Evolutionary conservation across 2,888 invertebrate genomes (phyloP).

Genomic region (Onthophagus sagittarius): DNA sequence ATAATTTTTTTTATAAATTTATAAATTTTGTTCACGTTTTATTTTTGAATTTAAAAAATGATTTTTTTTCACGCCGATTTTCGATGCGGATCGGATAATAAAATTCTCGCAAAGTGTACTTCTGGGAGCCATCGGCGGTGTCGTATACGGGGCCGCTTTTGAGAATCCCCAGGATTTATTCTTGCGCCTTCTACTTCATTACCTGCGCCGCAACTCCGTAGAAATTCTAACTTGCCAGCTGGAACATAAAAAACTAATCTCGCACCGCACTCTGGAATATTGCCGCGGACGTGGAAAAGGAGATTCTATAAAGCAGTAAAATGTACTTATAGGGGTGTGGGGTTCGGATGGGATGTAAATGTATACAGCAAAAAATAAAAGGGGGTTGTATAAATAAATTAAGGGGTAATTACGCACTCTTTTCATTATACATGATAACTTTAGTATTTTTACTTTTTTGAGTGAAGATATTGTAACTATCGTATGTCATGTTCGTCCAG

Average conservation of each 20-base stretch:
- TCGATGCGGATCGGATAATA: constrained; percentile 25
- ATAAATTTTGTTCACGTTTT: not conserved
- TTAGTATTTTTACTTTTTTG: too few species aligned
- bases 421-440: too few species aligned
- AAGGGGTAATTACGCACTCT: too few species aligned
- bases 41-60: not conserved
- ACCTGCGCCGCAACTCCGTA: constrained; percentile 11
- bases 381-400: too few species aligned
- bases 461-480: too few species aligned
- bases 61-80: not conserved
- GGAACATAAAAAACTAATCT: constrained; percentile 19
- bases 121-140: constrained; percentile 30
- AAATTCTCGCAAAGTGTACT: constrained; percentile 32
- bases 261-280: not conserved
- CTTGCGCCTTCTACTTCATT: constrained; percentile 20
- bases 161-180: constrained; percentile 14
- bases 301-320: too few species aligned
- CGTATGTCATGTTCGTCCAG: too few species aligned
- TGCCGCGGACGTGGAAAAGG: not conserved
- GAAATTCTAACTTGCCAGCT: constrained; percentile 1
- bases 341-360: not conserved
- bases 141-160: constrained; percentile 9
- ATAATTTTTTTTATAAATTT: not conserved
- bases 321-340: too few species aligned
- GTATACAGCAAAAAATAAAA: not conserved